These are phyloP conservation scores for Hydroisotoma schaefferi DNA, from an alignment of 2,888 invertebrate genomes.

Conservation along the genomic window DNA sequence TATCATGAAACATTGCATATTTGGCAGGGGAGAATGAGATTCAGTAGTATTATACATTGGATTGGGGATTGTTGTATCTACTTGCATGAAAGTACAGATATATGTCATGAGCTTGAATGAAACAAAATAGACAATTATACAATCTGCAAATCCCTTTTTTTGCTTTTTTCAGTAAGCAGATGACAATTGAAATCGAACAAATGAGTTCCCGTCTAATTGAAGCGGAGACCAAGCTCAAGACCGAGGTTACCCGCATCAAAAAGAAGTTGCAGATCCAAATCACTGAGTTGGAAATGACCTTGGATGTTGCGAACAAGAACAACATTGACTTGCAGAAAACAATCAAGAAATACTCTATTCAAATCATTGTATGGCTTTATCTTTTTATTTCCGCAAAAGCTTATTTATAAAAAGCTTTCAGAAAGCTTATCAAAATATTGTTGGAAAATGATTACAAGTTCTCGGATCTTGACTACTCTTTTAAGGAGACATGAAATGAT, in stretches of 20 bases:
- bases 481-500: neutral
- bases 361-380: conserved; percentile 62
- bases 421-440: no score
- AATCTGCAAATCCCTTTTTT: no score
- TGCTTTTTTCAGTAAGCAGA: conserved; percentile 85
- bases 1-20: no score
- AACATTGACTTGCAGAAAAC: conserved; percentile 96
- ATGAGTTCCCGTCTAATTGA: conserved; percentile 91
- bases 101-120: no score
- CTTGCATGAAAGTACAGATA: no score
- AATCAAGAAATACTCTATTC: conserved; percentile 94
- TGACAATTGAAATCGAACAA: conserved; percentile 96
- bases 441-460: no score
- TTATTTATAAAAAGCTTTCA: no score
- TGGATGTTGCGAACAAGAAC: conserved; percentile 97
- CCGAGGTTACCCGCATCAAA: conserved; percentile 94
- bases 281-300: conserved; percentile 91
- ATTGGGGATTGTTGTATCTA: no score
- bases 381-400: no score
- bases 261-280: conserved; percentile 98
- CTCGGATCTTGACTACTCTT: neutral
- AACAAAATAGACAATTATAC: no score
- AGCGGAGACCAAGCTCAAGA: conserved; percentile 91
- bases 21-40: no score
- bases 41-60: no score